Evolutionary conservation across 1,140 invertebrate species (phyloP).

Genomic region (Nymphalis io): DNA sequence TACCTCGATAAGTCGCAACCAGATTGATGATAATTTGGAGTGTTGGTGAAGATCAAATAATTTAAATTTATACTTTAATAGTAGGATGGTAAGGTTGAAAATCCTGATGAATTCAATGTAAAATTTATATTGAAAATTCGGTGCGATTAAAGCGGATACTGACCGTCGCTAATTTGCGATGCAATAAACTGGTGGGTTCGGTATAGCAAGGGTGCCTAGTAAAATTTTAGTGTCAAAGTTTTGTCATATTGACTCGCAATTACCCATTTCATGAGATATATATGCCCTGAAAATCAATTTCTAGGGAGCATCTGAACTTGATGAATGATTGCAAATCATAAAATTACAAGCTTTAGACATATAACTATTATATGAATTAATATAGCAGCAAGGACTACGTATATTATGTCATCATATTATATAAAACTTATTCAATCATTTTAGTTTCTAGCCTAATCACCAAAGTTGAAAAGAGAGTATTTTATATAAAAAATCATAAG

Average conservation of each 20-base stretch:
- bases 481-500: neutral
- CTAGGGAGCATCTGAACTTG: neutral
- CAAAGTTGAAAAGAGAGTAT: neutral
- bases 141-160: constrained; percentile 58
- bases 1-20: constrained; percentile 17
- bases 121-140: constrained; percentile 53
- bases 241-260: constrained; percentile 26
- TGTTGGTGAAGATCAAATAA: neutral
- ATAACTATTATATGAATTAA: no score
- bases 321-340: neutral
- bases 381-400: no score
- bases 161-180: constrained; percentile 61
- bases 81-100: constrained; percentile 32
- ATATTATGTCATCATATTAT: no score
- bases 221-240: constrained; percentile 42
- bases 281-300: neutral
- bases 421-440: no score
- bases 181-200: constrained; percentile 45
- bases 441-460: neutral
- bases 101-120: constrained; percentile 11
- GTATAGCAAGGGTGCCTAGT: constrained; percentile 33
- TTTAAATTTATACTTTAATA: constrained; percentile 31
- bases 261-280: constrained; percentile 20
- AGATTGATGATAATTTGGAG: constrained; percentile 6
- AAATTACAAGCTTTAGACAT: no score